Base-by-base conservation (phyloP, 2,797 vertebrate species). In the Rhabdophis nuchalis region DNA sequence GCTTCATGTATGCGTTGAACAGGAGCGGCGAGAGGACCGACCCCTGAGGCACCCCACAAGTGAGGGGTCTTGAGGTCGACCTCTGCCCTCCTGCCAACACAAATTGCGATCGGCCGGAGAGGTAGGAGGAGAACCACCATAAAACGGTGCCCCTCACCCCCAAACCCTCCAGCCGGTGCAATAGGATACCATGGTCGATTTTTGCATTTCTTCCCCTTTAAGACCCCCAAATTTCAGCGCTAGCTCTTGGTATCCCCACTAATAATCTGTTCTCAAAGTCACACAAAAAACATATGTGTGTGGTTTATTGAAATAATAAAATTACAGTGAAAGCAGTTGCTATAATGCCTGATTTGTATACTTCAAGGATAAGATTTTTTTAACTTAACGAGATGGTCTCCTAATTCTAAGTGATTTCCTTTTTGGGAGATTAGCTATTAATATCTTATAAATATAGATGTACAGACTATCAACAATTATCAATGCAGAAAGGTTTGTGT, bases 301-400 rank as follows among this genome's bases (percentile, higher is more conserved):
- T 90, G 50, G 32, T 85, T 54, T 72, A 54, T 86, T 60, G 29
- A 90, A 93, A 88, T 90, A 90, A 90, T 88, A 18, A 88, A 53
- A 46, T 64, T 11, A 46, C 52, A 89, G 20, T 89, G n/a, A 25
- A 89, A 29, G 20, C 10, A 86, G 46, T 52, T 85, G 12, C 72
- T 50, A 52, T 3, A 8, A 61, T 89, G n/a, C 10, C 41, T 92
- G 50, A 61, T 61, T 36, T 60, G 8, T 53, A 13, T 89, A 52
- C 11, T 18, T 85, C 89, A 64, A 25, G 72, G 88, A 85, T 92
- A 60, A 3, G 46, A 50, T 86, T 50, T 91, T 87, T 86, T 36
- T 14, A 1, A 20, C 85, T 61, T 56, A 89, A 4, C 29, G 36
- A 50, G 29, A 77, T 77, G 41, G 23, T 52, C 18, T 64, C 60